Evolutionary conservation across 2,888 invertebrate genomes (phyloP).

Genomic region (Mesorhabditis spiculigera): DNA sequence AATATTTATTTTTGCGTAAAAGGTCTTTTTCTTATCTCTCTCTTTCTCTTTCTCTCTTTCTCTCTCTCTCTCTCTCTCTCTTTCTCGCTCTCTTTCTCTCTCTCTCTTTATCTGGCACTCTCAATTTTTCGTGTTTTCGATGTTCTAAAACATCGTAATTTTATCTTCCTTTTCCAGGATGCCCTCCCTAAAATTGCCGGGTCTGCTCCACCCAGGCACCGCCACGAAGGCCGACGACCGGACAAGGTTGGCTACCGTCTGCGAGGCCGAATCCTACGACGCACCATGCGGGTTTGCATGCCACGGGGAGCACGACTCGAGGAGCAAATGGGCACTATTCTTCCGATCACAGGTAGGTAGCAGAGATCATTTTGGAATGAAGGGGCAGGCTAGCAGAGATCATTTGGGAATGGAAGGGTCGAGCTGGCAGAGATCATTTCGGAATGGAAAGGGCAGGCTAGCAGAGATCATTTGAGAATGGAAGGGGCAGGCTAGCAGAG

Average conservation of each 20-base stretch:
- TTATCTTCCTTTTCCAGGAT: neutral
- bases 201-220: neutral
- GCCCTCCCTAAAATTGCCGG: conserved; percentile 3
- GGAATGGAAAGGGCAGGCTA: neutral
- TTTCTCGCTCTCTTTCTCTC: neutral
- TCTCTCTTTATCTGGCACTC: no score
- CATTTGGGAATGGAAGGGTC: neutral
- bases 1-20: no score
- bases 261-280: neutral
- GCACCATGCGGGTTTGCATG: neutral
- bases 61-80: no score
- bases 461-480: neutral
- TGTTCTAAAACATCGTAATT: neutral
- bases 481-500: neutral
- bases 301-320: neutral
- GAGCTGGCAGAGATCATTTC: neutral
- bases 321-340: neutral
- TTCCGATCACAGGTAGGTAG: neutral
- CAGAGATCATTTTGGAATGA: neutral
- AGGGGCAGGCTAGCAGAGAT: neutral
- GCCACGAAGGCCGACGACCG: neutral
- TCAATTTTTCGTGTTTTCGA: neutral
- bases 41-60: no score
- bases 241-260: neutral
- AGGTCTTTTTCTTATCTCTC: no score